These are phyloP conservation scores for Microcebus griseorufus DNA, from an alignment of 2,113 vertebrate species.

Conservation along the genomic window DNA sequence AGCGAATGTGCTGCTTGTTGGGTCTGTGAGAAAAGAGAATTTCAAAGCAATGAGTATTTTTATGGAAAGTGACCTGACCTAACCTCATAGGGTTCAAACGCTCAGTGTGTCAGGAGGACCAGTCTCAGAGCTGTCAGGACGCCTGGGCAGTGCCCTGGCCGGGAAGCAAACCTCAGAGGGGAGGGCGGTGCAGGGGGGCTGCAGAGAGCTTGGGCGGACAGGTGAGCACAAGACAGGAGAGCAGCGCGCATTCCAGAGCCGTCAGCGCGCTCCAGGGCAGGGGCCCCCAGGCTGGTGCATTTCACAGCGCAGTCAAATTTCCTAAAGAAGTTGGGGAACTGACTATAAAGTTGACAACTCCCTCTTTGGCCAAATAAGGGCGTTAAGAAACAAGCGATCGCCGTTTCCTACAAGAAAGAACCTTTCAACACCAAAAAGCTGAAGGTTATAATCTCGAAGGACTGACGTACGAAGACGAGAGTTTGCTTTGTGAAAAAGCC, in stretches of 20 bases:
- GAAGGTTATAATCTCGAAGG: neutral
- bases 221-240: neutral
- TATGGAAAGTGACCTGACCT: neutral
- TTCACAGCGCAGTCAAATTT: rapidly evolving
- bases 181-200: neutral
- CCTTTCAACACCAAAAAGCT: rapidly evolving
- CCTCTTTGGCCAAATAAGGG: neutral
- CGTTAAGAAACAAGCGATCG: neutral
- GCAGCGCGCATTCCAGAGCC: neutral
- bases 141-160: neutral
- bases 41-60: conserved; percentile 56
- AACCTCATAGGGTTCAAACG: neutral
- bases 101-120: neutral
- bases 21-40: neutral
- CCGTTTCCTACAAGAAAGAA: neutral
- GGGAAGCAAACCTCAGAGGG: neutral
- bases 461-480: neutral
- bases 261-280: too few species aligned
- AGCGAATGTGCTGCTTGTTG: neutral
- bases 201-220: neutral
- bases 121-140: neutral
- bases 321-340: neutral
- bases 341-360: too few species aligned
- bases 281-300: neutral
- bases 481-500: neutral